Evolutionary conservation across 2,797 vertebrate genomes (phyloP).

Genomic region (Podarcis lilfordi): DNA sequence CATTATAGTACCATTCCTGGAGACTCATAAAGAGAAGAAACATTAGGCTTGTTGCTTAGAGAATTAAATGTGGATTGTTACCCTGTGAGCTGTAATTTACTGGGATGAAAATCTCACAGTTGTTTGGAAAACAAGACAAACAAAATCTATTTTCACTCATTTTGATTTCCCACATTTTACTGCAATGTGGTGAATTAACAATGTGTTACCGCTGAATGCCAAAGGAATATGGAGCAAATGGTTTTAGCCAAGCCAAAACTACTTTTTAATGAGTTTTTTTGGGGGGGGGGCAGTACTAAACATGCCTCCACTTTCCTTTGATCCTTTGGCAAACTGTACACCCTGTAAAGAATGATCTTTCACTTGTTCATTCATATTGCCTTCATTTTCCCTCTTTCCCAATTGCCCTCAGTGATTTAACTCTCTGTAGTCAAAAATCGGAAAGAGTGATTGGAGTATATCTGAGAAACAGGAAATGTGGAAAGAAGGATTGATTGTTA

Average conservation of each 20-base stretch:
- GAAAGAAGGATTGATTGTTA: too few relatives aligned
- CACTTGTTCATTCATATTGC: not conserved
- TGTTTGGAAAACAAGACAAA: not conserved
- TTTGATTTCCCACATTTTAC: not conserved
- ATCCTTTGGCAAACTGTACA: not conserved
- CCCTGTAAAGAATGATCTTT: not conserved
- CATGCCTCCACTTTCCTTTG: not conserved
- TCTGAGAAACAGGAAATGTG: too few relatives aligned
- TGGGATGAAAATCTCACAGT: not conserved
- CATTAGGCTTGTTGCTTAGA: not conserved
- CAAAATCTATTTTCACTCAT: not conserved
- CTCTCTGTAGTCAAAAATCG: not conserved
- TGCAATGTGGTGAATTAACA: not conserved
- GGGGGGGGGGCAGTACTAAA: not conserved
- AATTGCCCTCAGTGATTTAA: not conserved
- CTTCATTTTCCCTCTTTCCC: not conserved
- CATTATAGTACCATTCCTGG: not conserved
- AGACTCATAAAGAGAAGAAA: conserved; percentile 3
- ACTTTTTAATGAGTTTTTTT: not conserved
- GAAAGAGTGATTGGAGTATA: too few relatives aligned
- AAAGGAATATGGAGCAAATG: not conserved
- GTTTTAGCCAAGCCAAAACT: not conserved
- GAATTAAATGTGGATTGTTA: conserved; percentile 6
- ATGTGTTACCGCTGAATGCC: not conserved
- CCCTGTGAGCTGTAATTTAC: conserved; percentile 14